Percentiles rank a stretch among this genome's conserved stretches.
Conservation (phyloP, 2,888 invertebrate genomes). For the Hemithea aestivaria region DNA sequence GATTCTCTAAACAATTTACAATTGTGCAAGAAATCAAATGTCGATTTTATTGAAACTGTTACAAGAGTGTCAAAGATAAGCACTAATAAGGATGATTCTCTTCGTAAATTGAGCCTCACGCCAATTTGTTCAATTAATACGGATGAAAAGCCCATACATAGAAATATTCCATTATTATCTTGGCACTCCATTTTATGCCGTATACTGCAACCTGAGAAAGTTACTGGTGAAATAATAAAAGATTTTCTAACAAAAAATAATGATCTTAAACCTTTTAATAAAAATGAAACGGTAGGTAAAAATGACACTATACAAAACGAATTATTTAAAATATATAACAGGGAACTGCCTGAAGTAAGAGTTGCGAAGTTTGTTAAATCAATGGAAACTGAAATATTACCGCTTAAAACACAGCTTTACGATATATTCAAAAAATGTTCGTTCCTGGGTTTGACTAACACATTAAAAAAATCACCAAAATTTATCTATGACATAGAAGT, state of each 20-base stretch:
- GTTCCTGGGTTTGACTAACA: constrained; percentile 35
- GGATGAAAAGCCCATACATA: constrained; percentile 22
- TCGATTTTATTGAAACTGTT: constrained; percentile 16
- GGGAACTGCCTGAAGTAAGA: constrained; percentile 45
- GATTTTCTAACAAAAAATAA: constrained; percentile 2
- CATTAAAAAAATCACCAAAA: constrained; percentile 13
- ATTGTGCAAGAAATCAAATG: constrained; percentile 10
- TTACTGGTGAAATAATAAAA: not conserved
- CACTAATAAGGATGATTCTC: constrained; percentile 18
- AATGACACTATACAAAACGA: not conserved
- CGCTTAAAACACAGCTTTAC: constrained; percentile 50
- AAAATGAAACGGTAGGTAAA: constrained; percentile 3
- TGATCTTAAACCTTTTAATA: constrained; percentile 3
- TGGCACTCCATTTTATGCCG: constrained; percentile 6
- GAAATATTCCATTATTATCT: constrained; percentile 3
- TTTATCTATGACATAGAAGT: constrained; percentile 21
- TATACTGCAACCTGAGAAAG: constrained; percentile 9
- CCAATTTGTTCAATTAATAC: constrained; percentile 50
- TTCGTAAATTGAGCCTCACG: constrained; percentile 38
- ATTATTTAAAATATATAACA: constrained; percentile 9
- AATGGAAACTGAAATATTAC: constrained; percentile 57
- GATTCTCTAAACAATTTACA: constrained; percentile 23
- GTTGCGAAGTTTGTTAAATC: constrained; percentile 45
- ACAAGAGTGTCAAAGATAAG: constrained; percentile 9
- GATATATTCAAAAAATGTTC: constrained; percentile 53